These are phyloP conservation scores for Diaprepes abbreviatus DNA, from an alignment of 2,888 invertebrate species.

Conservation along the genomic window DNA sequence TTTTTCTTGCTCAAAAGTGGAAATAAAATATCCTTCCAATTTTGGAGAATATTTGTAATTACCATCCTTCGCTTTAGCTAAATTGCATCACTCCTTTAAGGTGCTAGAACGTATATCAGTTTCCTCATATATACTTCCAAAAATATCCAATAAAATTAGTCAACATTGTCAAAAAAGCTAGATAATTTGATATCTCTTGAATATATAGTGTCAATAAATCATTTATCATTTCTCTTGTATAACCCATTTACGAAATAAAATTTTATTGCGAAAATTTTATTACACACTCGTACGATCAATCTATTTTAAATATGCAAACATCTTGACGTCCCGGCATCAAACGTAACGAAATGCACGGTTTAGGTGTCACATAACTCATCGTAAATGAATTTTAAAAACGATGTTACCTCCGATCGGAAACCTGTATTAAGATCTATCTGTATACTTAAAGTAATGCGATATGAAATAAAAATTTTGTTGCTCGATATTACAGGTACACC, in stretches of 20 bases:
- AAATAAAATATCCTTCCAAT: too few species aligned
- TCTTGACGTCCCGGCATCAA: constrained; percentile 31
- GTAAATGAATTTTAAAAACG: constrained; percentile 48
- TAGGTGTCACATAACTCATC: constrained; percentile 50
- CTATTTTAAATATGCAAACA: constrained; percentile 47
- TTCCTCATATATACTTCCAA: too few species aligned
- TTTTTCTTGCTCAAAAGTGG: too few species aligned
- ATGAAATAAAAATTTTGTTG: constrained; percentile 40
- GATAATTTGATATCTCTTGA: too few species aligned
- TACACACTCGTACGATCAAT: constrained; percentile 43
- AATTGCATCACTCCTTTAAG: too few species aligned
- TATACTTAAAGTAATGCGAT: constrained; percentile 45
- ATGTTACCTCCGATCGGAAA: constrained; percentile 35
- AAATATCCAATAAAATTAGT: too few species aligned
- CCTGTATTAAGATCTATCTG: constrained; percentile 36
- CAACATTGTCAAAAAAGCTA: too few species aligned
- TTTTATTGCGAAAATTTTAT: constrained; percentile 44
- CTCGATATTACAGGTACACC: neutral
- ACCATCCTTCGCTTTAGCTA: too few species aligned
- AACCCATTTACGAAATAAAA: constrained; percentile 40
- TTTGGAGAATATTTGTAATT: too few species aligned
- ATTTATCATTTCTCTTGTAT: constrained; percentile 32
- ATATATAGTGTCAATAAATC: constrained; percentile 33
- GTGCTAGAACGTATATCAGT: too few species aligned
- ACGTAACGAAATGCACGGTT: constrained; percentile 39